Evolutionary conservation across 1,140 invertebrate genomes (phyloP).

Genomic region (Bombyx mandarina): DNA sequence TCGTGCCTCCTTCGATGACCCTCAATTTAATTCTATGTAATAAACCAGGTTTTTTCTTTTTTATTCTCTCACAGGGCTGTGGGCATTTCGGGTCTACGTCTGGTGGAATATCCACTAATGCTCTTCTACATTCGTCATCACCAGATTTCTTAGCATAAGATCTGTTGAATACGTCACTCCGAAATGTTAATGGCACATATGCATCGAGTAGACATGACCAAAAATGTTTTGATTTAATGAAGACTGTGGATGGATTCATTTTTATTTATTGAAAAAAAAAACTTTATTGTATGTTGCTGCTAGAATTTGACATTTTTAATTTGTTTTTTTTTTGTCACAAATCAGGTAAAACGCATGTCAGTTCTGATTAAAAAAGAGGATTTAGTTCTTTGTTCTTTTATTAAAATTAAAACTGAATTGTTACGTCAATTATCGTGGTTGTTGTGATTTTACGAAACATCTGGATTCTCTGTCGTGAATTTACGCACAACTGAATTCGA

Average conservation of each 20-base stretch:
- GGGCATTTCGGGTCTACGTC: slow-evolving; percentile 32
- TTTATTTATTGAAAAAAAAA: slow-evolving; percentile 8
- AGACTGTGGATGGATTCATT: slow-evolving; percentile 20
- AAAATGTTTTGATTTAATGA: slow-evolving; percentile 19
- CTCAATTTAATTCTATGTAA: slow-evolving; percentile 53
- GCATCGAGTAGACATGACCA: slow-evolving; percentile 17
- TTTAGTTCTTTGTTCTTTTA: not conserved
- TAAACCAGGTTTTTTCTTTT: slow-evolving; percentile 38
- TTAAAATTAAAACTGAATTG: too few species aligned
- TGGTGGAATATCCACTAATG: slow-evolving; percentile 37
- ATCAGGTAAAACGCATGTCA: not conserved
- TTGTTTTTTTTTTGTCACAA: too few species aligned
- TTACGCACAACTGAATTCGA: too few species aligned
- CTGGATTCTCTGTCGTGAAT: too few species aligned
- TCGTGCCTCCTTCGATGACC: slow-evolving; percentile 51
- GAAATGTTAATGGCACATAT: slow-evolving; percentile 10
- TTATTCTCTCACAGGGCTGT: slow-evolving; percentile 28
- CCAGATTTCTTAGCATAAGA: slow-evolving; percentile 27
- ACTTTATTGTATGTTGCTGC: slow-evolving; percentile 16
- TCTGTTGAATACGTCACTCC: slow-evolving; percentile 16
- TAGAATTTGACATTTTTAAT: slow-evolving; percentile 12
- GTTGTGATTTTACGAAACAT: too few species aligned
- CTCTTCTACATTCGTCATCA: slow-evolving; percentile 33
- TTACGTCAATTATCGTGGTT: too few species aligned
- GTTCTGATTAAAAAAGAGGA: not conserved